A percentile compares a stretch with the other conserved stretches of the same genome.
Conservation (phyloP, 2,888 invertebrate genomes). For the Timandra comae region DNA sequence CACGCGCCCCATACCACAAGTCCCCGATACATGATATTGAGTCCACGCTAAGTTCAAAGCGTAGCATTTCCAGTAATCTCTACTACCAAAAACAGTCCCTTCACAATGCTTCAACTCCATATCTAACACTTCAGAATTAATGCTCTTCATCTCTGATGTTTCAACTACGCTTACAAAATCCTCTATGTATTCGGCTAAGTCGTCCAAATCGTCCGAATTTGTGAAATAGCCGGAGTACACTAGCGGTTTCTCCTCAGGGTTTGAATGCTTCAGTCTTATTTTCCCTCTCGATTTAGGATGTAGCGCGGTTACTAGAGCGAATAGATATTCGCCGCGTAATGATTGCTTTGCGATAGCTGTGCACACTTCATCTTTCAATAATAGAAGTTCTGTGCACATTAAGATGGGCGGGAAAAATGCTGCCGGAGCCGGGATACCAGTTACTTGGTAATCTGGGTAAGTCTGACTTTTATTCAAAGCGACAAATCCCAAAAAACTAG, state of each 20-base stretch:
- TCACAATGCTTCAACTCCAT: constrained; percentile 32
- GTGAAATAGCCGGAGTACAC: constrained; percentile 37
- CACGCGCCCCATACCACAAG: constrained; percentile 35
- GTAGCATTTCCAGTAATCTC: constrained; percentile 48
- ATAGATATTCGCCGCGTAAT: constrained; percentile 27
- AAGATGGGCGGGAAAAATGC: constrained; percentile 24
- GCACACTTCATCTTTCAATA: constrained; percentile 32
- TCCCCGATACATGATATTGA: constrained; percentile 35
- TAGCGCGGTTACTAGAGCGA: constrained; percentile 29
- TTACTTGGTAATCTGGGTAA: constrained; percentile 41
- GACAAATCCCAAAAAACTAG: constrained; percentile 33
- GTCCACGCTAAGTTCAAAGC: constrained; percentile 33
- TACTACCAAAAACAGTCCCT: constrained; percentile 30
- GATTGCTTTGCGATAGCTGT: constrained; percentile 22
- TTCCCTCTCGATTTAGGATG: constrained; percentile 39
- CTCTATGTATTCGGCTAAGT: constrained; percentile 20
- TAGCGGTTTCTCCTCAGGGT: constrained; percentile 33
- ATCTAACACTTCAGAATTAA: constrained; percentile 23
- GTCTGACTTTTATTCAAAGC: constrained; percentile 32
- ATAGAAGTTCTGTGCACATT: constrained; percentile 29
- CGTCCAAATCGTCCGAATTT: constrained; percentile 24
- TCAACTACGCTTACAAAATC: constrained; percentile 28
- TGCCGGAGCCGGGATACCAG: constrained; percentile 24
- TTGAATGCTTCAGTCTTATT: constrained; percentile 29
- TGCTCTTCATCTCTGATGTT: constrained; percentile 23